Base-by-base conservation (phyloP, 2,888 invertebrate genomes). In the Andrena marginata region DNA sequence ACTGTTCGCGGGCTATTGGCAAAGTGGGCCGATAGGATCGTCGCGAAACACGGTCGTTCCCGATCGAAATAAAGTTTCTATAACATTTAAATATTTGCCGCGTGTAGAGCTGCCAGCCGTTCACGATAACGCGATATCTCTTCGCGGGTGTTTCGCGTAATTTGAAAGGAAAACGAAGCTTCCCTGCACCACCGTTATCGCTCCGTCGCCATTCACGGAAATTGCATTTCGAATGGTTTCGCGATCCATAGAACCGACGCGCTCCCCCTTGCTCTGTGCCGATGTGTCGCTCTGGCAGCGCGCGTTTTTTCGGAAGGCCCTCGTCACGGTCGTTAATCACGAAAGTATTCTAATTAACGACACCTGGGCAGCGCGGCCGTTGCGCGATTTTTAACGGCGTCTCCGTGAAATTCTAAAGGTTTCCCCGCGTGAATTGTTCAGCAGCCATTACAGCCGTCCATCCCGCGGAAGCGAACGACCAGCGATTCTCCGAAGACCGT, bases 331-430 rank as follows among this genome's bases (percentile, higher is more conserved):
- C 67, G 63, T 80, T 77, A 75, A 82, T 79, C 82, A 51, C 49
- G 13, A 59, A 64, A 75, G 67, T 64, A 72, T 80, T 56, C 59
- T 71, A 82, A 80, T 76, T 68, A 72, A n/a, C 42, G 62, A 69
- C 29, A 23, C 6, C 29, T 16, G 33, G 2, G 54, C 13, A n/a
- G 56, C 13, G 33, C 16, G 64, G n/a, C 0, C 16, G 33, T 59
- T 31, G n/a, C 31, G 13, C 51, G 31, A 62, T 67, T 67, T 77
- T 71, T 72, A 67, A 67, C 67, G 62, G 33, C 67, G 54, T 48
- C 23, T 5, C 49, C 6, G n/a, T 16, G 26, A 76, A 65, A 70
- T 49, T 76, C 29, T 49, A 13, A 67, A 29, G 49, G 26, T 48
- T 62, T 35, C 1, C 33, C 0, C 42, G 48, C 29, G 62, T n/a